Percentiles rank a stretch among this genome's conserved stretches.
These are phyloP conservation scores for Panthera uncia DNA, from an alignment of 2,113 vertebrate genomes.

Conservation along the genomic window DNA sequence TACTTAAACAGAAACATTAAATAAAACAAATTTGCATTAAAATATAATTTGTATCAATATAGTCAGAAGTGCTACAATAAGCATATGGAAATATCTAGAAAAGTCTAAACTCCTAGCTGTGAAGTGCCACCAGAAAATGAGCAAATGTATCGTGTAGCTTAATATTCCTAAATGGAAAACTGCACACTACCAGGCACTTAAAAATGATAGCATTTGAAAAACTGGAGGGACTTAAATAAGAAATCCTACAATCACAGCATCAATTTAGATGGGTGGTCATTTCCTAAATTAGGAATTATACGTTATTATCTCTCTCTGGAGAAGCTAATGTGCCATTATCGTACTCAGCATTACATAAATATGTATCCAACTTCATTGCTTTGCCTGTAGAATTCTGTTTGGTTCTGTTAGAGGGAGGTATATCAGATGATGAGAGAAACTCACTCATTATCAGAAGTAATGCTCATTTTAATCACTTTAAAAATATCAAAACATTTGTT, in stretches of 20 bases:
- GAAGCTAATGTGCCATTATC: not conserved
- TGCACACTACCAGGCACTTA: not conserved
- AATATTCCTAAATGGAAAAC: not conserved
- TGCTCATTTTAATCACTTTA: not conserved
- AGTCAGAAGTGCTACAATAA: not conserved
- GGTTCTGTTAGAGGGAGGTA: not conserved
- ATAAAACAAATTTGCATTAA: constrained; percentile 9
- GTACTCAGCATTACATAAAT: not conserved
- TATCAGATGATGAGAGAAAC: not conserved
- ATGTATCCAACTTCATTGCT: not conserved
- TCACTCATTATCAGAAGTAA: not conserved
- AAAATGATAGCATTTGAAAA: not conserved
- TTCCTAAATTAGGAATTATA: not conserved
- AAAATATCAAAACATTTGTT: not conserved
- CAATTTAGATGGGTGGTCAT: not conserved
- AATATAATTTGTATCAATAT: not conserved
- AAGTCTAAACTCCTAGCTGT: not conserved
- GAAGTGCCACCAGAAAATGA: constrained; percentile 10
- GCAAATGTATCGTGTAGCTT: not conserved
- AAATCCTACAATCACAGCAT: not conserved
- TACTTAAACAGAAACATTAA: constrained; percentile 47
- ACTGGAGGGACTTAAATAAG: not conserved
- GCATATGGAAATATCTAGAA: not conserved
- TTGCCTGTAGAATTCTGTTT: not conserved
- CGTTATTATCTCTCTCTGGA: not conserved